These are phyloP conservation scores for Myiopsitta monachus DNA, from an alignment of 2,113 vertebrate genomes.

Conservation along the genomic window DNA sequence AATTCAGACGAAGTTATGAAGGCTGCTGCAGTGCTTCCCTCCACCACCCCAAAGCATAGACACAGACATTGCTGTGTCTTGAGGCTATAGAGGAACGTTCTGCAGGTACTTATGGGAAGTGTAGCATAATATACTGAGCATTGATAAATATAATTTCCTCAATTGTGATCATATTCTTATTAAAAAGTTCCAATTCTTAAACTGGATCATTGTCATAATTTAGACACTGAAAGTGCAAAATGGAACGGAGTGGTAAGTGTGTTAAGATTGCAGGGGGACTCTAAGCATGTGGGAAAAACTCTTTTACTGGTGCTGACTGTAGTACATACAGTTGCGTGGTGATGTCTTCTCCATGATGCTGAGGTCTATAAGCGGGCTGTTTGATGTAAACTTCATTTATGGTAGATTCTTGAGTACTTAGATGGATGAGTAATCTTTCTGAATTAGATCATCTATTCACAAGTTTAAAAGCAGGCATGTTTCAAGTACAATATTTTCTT, in stretches of 20 bases:
- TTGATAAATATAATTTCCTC: neutral
- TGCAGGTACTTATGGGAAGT: neutral
- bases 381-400: neutral
- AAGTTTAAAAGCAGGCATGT: neutral
- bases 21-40: neutral
- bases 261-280: neutral
- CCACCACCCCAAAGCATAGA: rapidly evolving
- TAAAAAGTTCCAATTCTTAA: neutral
- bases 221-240: neutral
- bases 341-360: neutral
- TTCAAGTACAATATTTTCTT: neutral
- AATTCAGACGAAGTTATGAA: neutral
- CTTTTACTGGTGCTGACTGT: too few species aligned
- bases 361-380: neutral
- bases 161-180: neutral
- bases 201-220: neutral
- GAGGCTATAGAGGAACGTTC: neutral
- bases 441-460: neutral
- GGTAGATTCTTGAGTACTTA: neutral
- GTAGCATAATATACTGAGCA: rapidly evolving
- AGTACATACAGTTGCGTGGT: neutral
- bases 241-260: neutral
- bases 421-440: neutral
- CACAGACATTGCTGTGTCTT: neutral
- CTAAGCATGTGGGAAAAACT: neutral